These are phyloP conservation scores for Brachyhypopomus occidentalis DNA, from an alignment of 2,113 vertebrate genomes.

Conservation along the genomic window DNA sequence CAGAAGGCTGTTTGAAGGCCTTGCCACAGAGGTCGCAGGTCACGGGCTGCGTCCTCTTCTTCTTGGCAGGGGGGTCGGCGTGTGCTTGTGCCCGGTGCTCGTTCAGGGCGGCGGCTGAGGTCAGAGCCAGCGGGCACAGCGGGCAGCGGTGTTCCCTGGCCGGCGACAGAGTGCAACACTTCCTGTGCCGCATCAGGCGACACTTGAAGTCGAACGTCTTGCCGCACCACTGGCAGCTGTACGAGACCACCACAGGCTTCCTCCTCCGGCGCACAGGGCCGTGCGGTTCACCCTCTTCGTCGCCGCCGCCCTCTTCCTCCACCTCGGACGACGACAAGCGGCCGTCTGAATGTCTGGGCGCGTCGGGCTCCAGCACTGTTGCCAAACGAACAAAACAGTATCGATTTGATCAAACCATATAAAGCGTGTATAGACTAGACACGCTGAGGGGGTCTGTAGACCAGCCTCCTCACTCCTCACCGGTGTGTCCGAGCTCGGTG, in stretches of 20 bases:
- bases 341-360: not conserved
- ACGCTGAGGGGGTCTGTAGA: not conserved
- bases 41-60: slow-evolving; percentile 73
- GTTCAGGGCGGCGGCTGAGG: slow-evolving; percentile 72
- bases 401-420: too few relatives aligned
- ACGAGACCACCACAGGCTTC: slow-evolving; percentile 65
- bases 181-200: slow-evolving; percentile 78
- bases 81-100: slow-evolving; percentile 75
- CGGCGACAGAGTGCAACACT: slow-evolving; percentile 74
- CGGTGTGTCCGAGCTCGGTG: slow-evolving; percentile 64
- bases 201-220: slow-evolving; percentile 85
- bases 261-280: slow-evolving; percentile 29
- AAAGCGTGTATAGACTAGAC: not conserved
- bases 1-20: slow-evolving; percentile 86
- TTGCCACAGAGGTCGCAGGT: slow-evolving; percentile 81
- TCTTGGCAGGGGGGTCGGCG: slow-evolving; percentile 58
- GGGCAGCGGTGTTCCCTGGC: slow-evolving; percentile 72
- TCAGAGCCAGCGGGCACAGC: slow-evolving; percentile 65
- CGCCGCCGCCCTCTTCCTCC: slow-evolving; percentile 11
- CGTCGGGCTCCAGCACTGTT: not conserved
- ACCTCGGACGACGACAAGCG: not conserved
- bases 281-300: slow-evolving; percentile 30
- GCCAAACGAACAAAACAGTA: too few relatives aligned
- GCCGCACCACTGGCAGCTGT: slow-evolving; percentile 79
- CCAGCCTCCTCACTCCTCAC: slow-evolving; percentile 59